These are phyloP conservation scores for Bhutanitis thaidina DNA, from an alignment of 2,888 invertebrate species.

Conservation along the genomic window DNA sequence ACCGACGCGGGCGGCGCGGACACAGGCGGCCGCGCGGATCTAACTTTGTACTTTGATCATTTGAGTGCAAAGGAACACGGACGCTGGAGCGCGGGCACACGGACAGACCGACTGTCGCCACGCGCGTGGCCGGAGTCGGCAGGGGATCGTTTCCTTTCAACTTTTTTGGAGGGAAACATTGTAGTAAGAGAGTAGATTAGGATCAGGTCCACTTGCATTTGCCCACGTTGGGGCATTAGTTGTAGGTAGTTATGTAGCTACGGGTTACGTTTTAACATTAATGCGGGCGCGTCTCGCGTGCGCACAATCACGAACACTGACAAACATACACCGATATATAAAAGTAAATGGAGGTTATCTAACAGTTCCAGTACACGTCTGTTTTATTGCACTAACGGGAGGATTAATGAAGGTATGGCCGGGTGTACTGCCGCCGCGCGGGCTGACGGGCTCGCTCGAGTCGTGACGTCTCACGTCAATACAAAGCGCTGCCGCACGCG, in stretches of 20 bases:
- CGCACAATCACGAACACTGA: too few species aligned
- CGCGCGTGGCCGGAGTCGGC: background rate
- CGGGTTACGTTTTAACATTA: too few species aligned
- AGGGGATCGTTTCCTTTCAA: background rate
- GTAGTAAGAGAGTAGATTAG: too few species aligned
- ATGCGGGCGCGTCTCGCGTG: too few species aligned
- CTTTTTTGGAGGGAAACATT: background rate
- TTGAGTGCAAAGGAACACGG: constrained; percentile 40
- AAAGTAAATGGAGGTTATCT: background rate
- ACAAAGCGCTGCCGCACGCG: background rate
- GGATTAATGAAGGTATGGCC: background rate
- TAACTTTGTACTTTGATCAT: constrained; percentile 49
- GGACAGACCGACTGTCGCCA: background rate
- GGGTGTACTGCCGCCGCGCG: background rate
- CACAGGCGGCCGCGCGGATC: constrained; percentile 16
- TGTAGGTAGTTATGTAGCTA: too few species aligned
- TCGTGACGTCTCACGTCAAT: too few species aligned
- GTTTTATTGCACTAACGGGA: background rate
- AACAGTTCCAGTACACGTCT: background rate
- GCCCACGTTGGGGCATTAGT: too few species aligned
- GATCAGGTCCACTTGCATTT: too few species aligned
- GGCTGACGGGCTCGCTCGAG: too few species aligned
- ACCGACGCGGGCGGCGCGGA: too few species aligned
- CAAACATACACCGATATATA: background rate
- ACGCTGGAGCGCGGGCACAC: constrained; percentile 27